Evolutionary conservation across 2,888 invertebrate species (phyloP), one percentile per base, ranked within the genome.

Genomic region (Calameuta pallipes): DNA sequence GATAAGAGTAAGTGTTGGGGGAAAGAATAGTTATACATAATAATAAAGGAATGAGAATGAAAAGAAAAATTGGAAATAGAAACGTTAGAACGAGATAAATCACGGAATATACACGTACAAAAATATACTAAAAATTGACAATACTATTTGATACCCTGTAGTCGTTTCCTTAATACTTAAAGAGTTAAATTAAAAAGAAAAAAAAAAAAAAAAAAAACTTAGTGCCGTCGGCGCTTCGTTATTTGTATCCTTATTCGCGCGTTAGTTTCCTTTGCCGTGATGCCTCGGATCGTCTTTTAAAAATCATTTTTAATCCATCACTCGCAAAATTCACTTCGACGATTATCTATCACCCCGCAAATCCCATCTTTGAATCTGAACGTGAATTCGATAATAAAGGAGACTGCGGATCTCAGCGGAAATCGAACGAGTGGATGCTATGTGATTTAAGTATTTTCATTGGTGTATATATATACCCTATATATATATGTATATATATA

Each of bases 81-180:
- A 75, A 79, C 73, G 30, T 31, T 35, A n/a, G 34, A 37, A 71
- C 30, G 75, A 41, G 69, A 35, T 31, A 30, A 35, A 31, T 37
- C 35, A 9, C 69, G 78, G 75, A 81, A 56, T 56, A 23, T 56
- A 56, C 2, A 23, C 1, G 2, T 1, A 79, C 78, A 69, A 74
- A 75, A 71, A 73, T 75, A 56, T 34, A 77, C 74, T 80, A 80
- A 76, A 75, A 78, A 78, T 76, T 78, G 80, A 81, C 80, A 75
- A 78, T 76, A 80, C 76, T 81, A 75, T 81, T 80, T 81, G 81
- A 76, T 80, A 82, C 81, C 83, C 83, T 83, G 83, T 82, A 83
- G 78, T 81, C 76, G 83, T 83, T 82, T 82, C 69, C 75, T 78
- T 81, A 82, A 80, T 56, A 80, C 73, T 75, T 76, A 78, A 78